A percentile compares a stretch with the other conserved stretches of the same genome.
phyloP scores from a whole-genome alignment of 2,113 vertebrate species.

The Nanorana parkeri region DNA sequence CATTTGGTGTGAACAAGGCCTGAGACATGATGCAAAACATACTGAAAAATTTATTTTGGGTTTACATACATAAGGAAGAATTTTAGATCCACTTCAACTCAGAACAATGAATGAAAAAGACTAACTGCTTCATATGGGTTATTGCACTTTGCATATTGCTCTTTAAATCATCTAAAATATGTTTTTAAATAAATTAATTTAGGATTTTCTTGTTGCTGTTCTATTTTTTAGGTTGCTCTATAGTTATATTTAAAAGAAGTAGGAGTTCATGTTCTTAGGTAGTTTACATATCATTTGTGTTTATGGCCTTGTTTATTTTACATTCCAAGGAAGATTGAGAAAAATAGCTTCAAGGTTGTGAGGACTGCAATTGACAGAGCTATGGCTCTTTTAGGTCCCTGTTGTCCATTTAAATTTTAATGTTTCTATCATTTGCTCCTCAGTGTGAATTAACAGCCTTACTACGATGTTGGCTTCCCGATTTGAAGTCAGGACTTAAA shows the following conservation, averaged over 20 bases:
- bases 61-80: too few relatives aligned
- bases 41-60: too few relatives aligned
- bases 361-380: slow-evolving; percentile 84
- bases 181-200: background rate
- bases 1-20: too few relatives aligned
- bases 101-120: too few relatives aligned
- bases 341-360: slow-evolving; percentile 90
- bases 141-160: too few relatives aligned
- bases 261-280: background rate
- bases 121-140: too few relatives aligned
- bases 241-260: slow-evolving; percentile 19
- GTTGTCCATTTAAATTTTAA: slow-evolving; percentile 97
- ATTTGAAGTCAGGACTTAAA: slow-evolving; percentile 95
- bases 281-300: slow-evolving; percentile 39
- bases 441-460: slow-evolving; percentile 97
- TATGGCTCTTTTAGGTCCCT: slow-evolving; percentile 85
- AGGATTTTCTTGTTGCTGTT: background rate
- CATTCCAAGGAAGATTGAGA: slow-evolving; percentile 69
- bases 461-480: slow-evolving; percentile 91
- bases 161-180: background rate
- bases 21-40: too few relatives aligned
- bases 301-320: slow-evolving; percentile 52
- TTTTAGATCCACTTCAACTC: too few relatives aligned
- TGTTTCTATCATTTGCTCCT: slow-evolving; percentile 99
- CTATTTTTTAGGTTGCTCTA: background rate